Percentiles rank a stretch among this genome's conserved stretches.
Conservation (phyloP, 2,888 invertebrate species). For the Protodeltote pygarga region DNA sequence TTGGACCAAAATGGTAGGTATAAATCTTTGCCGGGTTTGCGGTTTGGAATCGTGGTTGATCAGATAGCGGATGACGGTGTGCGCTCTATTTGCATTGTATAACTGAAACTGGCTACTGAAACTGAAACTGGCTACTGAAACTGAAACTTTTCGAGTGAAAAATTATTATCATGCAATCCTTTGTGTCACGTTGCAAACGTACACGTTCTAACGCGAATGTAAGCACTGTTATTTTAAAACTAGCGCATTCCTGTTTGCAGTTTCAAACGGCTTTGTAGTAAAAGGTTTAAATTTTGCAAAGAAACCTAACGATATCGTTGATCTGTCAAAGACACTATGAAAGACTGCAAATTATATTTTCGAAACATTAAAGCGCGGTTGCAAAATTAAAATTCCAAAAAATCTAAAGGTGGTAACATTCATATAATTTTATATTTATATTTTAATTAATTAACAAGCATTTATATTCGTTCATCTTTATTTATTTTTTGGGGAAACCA, state of each 20-base stretch:
- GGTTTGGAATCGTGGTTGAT: slow-evolving; percentile 49
- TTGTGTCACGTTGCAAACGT: slow-evolving; percentile 33
- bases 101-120: too few relatives aligned
- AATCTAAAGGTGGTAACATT: too few relatives aligned
- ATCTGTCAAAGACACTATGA: slow-evolving; percentile 10
- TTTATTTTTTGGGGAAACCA: too few relatives aligned
- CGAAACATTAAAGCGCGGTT: too few relatives aligned
- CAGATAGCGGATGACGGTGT: slow-evolving; percentile 48
- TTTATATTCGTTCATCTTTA: too few relatives aligned
- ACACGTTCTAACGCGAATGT: slow-evolving; percentile 3
- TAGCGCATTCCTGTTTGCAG: not conserved
- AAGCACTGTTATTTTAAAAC: slow-evolving; percentile 3
- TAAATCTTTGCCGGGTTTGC: slow-evolving; percentile 48
- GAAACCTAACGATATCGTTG: slow-evolving; percentile 9
- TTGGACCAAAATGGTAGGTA: slow-evolving; percentile 37
- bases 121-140: too few relatives aligned
- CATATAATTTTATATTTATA: too few relatives aligned
- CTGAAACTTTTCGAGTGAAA: slow-evolving; percentile 47
- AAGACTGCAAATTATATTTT: slow-evolving; percentile 26
- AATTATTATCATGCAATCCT: slow-evolving; percentile 49
- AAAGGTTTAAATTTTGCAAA: slow-evolving; percentile 16
- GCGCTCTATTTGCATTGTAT: slow-evolving; percentile 50
- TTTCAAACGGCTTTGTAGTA: not conserved
- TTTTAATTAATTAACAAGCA: too few relatives aligned
- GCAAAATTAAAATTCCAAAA: too few relatives aligned